Percentiles rank a stretch among this genome's conserved stretches.
phyloP scores from a whole-genome alignment of 2,797 vertebrate species.

The Danio aesculapii region DNA sequence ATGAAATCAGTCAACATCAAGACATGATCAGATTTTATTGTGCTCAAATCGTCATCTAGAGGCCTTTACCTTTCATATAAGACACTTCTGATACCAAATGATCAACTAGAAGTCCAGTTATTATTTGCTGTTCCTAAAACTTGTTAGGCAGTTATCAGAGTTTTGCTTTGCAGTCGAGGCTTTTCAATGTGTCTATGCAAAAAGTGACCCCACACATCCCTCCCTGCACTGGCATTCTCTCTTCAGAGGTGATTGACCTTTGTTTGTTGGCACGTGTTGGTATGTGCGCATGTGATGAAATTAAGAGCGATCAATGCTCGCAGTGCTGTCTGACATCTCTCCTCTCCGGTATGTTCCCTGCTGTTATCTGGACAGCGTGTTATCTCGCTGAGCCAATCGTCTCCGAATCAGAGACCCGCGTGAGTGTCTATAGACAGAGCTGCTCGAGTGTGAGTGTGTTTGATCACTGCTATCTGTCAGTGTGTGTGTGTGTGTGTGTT shows the following conservation, averaged over 20 bases:
- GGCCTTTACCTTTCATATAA: too few relatives aligned
- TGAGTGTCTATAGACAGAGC: conserved; percentile 50
- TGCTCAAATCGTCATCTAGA: too few relatives aligned
- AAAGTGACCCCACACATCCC: too few relatives aligned
- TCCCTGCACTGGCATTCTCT: too few relatives aligned
- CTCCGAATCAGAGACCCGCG: conserved; percentile 39
- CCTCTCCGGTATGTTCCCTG: conserved; percentile 24
- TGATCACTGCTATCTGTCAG: conserved; percentile 47
- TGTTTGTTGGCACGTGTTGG: conserved; percentile 30
- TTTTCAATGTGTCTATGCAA: too few relatives aligned
- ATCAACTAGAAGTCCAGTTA: too few relatives aligned
- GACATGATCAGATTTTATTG: too few relatives aligned
- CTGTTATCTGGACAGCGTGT: conserved; percentile 51
- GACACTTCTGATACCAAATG: too few relatives aligned
- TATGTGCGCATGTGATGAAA: conserved; percentile 31
- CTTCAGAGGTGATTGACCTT: conserved; percentile 32
- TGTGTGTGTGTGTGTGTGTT: conserved; percentile 8
- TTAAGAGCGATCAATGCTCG: conserved; percentile 52
- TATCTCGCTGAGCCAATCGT: conserved; percentile 46
- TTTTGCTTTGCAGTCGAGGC: too few relatives aligned
- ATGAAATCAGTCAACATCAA: too few relatives aligned
- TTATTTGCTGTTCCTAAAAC: too few relatives aligned
- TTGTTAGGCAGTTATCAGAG: too few relatives aligned
- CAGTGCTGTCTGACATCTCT: conserved; percentile 46
- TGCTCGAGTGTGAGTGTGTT: conserved; percentile 31